Percentiles rank a stretch among this genome's conserved stretches.
Evolutionary conservation across 2,113 vertebrate species (phyloP).

Genomic region (Amazona guildingii): DNA sequence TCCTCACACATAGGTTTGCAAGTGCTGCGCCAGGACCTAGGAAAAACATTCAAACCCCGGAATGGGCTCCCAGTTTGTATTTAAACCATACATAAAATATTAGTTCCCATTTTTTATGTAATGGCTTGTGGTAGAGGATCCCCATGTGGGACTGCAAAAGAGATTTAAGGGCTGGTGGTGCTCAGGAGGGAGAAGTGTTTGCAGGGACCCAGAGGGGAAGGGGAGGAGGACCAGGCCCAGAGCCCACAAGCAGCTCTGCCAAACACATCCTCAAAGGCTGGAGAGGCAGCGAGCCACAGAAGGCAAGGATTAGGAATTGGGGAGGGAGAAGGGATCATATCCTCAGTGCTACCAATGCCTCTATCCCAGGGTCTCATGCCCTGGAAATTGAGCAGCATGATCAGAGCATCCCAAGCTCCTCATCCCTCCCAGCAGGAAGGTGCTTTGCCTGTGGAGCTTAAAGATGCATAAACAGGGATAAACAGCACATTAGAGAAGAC

Average conservation of each 20-base stretch:
- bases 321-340: neutral
- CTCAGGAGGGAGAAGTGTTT: neutral
- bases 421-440: neutral
- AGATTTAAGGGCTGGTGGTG: neutral
- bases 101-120: neutral
- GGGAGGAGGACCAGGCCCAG: neutral
- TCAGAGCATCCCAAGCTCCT: neutral
- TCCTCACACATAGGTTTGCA: neutral
- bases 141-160: rapidly evolving
- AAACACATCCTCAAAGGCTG: neutral
- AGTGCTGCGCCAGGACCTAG: neutral
- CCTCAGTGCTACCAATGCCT: neutral
- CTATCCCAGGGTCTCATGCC: rapidly evolving
- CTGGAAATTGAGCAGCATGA: rapidly evolving
- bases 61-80: neutral
- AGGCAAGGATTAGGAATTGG: neutral
- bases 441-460: neutral
- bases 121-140: neutral
- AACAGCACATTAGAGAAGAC: neutral
- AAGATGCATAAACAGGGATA: neutral
- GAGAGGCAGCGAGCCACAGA: neutral
- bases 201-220: neutral
- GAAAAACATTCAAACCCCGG: neutral
- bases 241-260: neutral
- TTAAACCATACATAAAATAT: neutral